Conservation (phyloP, 2,888 invertebrate species). For the Balanococcus diminutus region DNA sequence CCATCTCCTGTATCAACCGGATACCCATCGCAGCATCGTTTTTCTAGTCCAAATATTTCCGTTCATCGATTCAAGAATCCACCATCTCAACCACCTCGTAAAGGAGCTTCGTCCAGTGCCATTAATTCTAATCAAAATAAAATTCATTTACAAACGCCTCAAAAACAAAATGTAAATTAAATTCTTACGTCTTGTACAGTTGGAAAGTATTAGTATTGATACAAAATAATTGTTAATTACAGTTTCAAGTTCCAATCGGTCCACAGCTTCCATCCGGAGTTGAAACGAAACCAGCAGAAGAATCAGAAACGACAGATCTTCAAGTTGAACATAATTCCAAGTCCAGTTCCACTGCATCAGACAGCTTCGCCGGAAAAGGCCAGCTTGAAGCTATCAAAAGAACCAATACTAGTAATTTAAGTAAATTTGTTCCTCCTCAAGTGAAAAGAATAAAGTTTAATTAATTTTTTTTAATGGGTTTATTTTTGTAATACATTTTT, state of each 20-base stretch:
- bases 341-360: neutral
- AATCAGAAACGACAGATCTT: neutral
- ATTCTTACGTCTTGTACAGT: neutral
- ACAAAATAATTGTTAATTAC: neutral
- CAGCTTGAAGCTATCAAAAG: neutral
- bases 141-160: neutral
- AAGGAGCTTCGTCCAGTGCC: neutral
- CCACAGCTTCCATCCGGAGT: neutral
- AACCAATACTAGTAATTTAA: neutral
- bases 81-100: neutral
- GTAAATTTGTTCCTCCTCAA: slow-evolving; percentile 16
- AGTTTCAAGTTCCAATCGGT: neutral
- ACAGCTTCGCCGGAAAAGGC: neutral
- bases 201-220: neutral
- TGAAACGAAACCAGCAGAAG: neutral
- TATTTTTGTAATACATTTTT: neutral
- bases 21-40: neutral
- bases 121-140: neutral
- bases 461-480: neutral
- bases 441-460: slow-evolving; percentile 15
- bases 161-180: neutral
- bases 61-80: neutral
- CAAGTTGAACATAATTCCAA: neutral
- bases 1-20: neutral
- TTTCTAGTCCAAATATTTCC: neutral